phyloP scores from a whole-genome alignment of 2,113 vertebrate genomes.

The Odontesthes bonariensis region DNA sequence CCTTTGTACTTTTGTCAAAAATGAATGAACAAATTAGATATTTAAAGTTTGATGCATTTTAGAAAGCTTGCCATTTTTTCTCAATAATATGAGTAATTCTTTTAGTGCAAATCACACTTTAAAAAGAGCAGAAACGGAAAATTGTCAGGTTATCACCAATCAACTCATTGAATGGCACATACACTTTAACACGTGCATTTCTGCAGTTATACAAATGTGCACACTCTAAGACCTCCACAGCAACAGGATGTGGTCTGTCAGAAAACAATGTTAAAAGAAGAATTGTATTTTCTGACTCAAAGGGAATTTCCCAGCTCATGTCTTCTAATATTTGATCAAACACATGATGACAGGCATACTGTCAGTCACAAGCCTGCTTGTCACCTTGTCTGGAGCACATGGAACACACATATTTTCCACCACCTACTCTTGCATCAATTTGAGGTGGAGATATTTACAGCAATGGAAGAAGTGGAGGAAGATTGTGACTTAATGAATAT shows the following conservation, averaged over 20 bases:
- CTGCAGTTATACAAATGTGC: no score
- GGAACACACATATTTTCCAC: not conserved
- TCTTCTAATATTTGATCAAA: slow-evolving; percentile 35
- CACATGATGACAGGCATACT: not conserved
- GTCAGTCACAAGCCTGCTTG: slow-evolving; percentile 15
- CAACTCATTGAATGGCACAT: not conserved
- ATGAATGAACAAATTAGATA: no score
- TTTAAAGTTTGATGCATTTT: no score
- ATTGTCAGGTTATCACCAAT: not conserved
- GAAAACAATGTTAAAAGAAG: slow-evolving; percentile 38
- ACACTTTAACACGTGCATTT: not conserved
- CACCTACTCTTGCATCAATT: slow-evolving; percentile 10
- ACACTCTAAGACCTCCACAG: not conserved
- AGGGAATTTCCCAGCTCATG: slow-evolving; percentile 42
- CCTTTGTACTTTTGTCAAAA: no score
- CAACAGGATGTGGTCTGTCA: slow-evolving; percentile 45
- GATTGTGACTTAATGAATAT: not conserved
- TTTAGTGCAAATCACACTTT: no score
- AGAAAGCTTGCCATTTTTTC: not conserved
- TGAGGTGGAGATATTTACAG: slow-evolving; percentile 22
- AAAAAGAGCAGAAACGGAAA: not conserved
- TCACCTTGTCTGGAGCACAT: slow-evolving; percentile 6
- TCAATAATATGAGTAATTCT: not conserved
- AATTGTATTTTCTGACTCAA: slow-evolving; percentile 40
- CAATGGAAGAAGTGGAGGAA: slow-evolving; percentile 2